Evolutionary conservation across 2,888 invertebrate species (phyloP).

Genomic region (Watsonalla binaria): DNA sequence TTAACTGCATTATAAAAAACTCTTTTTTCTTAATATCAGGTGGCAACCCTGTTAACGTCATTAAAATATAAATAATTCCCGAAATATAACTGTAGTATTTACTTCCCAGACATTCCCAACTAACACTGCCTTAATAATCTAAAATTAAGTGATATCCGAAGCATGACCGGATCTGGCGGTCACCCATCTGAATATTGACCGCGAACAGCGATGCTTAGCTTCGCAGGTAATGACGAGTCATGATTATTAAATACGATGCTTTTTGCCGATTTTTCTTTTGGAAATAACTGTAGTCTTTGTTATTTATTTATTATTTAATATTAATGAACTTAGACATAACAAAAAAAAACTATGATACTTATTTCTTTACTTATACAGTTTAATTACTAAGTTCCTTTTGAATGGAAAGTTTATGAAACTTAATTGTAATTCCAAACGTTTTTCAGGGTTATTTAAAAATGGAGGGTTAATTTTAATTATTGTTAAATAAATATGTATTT

Average conservation of each 20-base stretch:
- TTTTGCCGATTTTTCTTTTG: not conserved
- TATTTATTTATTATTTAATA: not conserved
- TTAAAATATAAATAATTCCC: too few species aligned
- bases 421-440: not conserved
- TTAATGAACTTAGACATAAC: not conserved
- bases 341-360: not conserved
- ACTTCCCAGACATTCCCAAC: slow-evolving; percentile 15
- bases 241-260: not conserved
- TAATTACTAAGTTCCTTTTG: not conserved
- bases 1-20: too few species aligned
- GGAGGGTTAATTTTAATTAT: too few species aligned
- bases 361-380: not conserved
- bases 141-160: too few species aligned
- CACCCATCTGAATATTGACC: too few species aligned
- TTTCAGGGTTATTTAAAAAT: not conserved
- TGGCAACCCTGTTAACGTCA: too few species aligned
- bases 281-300: not conserved
- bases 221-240: too few species aligned
- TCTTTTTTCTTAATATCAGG: too few species aligned
- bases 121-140: not conserved
- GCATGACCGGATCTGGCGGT: too few species aligned
- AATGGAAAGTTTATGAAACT: not conserved
- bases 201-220: too few species aligned
- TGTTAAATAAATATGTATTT: too few species aligned
- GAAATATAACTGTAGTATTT: not conserved